phyloP scores from a whole-genome alignment of 2,113 vertebrate genomes.

The Vidua macroura region DNA sequence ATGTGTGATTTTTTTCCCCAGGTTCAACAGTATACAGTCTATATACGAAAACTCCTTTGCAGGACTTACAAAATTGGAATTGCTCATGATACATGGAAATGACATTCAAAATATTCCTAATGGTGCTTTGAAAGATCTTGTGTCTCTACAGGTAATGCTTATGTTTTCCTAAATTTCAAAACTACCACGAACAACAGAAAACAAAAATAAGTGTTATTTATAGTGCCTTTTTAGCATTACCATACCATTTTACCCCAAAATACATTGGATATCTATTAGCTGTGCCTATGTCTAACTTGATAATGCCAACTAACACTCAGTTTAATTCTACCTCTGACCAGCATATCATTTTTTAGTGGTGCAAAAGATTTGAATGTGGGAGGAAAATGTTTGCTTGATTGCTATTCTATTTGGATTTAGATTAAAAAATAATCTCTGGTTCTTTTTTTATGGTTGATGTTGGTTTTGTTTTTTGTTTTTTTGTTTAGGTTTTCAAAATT shows the following conservation, averaged over 20 bases:
- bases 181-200: not conserved
- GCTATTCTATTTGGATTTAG: not conserved
- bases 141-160: slow-evolving; percentile 84
- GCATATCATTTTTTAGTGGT: not conserved
- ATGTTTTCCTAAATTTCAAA: not conserved
- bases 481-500: slow-evolving; percentile 85
- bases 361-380: not conserved
- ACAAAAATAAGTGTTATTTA: not conserved
- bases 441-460: not conserved
- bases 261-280: not conserved
- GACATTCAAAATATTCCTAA: slow-evolving; percentile 82
- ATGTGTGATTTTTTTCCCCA: slow-evolving; percentile 33
- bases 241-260: rapidly evolving
- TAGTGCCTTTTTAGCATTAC: not conserved
- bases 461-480: not conserved
- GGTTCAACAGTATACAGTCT: slow-evolving; percentile 88
- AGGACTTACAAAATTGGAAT: slow-evolving; percentile 82
- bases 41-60: slow-evolving; percentile 77
- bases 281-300: not conserved
- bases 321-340: not conserved
- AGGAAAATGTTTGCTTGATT: not conserved
- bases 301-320: not conserved
- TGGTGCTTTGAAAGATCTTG: slow-evolving; percentile 80
- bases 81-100: slow-evolving; percentile 92
- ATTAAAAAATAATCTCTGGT: not conserved